Conservation (phyloP, 2,888 invertebrate genomes). For the Cyrtodaria siliqua region DNA sequence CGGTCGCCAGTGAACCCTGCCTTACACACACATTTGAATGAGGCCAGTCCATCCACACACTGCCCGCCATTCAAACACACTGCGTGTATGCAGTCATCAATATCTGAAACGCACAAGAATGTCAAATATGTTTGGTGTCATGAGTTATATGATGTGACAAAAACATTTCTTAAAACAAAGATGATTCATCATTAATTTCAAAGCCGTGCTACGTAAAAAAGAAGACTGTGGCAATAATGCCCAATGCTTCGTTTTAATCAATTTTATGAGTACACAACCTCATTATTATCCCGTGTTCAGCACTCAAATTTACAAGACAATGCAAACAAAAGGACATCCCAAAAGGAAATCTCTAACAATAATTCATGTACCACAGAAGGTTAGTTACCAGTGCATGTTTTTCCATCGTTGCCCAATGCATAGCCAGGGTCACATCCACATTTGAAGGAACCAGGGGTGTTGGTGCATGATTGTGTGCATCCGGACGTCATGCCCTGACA, state of each 20-base stretch:
- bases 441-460: conserved; percentile 16
- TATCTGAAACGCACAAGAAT: conserved; percentile 22
- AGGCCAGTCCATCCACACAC: conserved; percentile 28
- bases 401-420: neutral
- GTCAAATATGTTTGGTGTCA: too few species aligned
- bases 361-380: too few species aligned
- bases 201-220: too few species aligned
- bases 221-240: too few species aligned
- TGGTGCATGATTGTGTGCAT: conserved; percentile 15
- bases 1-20: conserved; percentile 23
- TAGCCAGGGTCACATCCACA: conserved; percentile 25
- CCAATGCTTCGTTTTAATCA: too few species aligned
- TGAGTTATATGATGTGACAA: too few species aligned
- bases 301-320: too few species aligned
- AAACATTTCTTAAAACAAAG: too few species aligned
- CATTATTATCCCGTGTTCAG: too few species aligned
- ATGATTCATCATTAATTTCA: too few species aligned
- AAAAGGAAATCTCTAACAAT: neutral
- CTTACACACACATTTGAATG: conserved; percentile 34
- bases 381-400: conserved; percentile 15
- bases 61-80: conserved; percentile 39
- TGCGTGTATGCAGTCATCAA: conserved; percentile 39
- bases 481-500: neutral
- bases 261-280: too few species aligned
- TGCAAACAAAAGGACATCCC: too few species aligned